Percentiles rank a stretch among this genome's conserved stretches.
Conservation (phyloP, 2,888 invertebrate genomes). For the Rhaphigaster nebulosa region DNA sequence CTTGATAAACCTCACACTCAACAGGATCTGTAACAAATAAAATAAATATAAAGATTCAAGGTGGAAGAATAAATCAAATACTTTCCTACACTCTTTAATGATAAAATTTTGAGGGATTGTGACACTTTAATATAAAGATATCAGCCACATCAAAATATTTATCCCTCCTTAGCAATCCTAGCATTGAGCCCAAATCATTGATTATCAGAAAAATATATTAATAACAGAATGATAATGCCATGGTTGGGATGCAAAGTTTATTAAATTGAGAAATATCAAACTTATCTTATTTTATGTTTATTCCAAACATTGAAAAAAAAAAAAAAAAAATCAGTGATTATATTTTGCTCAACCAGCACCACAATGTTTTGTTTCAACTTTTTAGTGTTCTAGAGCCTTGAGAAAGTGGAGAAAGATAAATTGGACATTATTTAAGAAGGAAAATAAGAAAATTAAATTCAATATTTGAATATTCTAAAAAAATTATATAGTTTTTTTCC, state of each 20-base stretch:
- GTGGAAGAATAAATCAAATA: neutral
- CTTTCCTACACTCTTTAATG: neutral
- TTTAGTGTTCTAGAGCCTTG: neutral
- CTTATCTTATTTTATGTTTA: neutral
- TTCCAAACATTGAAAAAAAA: neutral
- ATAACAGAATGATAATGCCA: no score
- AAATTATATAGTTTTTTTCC: no score
- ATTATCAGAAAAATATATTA: no score
- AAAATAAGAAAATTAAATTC: neutral
- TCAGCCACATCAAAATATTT: neutral
- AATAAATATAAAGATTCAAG: neutral
- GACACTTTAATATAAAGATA: no score
- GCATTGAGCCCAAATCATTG: neutral
- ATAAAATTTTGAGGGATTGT: neutral
- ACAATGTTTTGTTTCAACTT: neutral
- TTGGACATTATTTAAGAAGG: neutral
- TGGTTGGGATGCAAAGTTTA: neutral
- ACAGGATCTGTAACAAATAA: slow-evolving; percentile 58
- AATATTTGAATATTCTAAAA: no score
- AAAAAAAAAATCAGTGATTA: neutral
- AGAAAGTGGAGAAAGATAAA: neutral
- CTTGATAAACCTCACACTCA: slow-evolving; percentile 80
- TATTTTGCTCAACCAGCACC: neutral
- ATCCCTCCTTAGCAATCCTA: neutral
- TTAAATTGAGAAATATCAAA: neutral